phyloP scores from a whole-genome alignment of 2,888 invertebrate genomes.

The Drosophila putrida region DNA sequence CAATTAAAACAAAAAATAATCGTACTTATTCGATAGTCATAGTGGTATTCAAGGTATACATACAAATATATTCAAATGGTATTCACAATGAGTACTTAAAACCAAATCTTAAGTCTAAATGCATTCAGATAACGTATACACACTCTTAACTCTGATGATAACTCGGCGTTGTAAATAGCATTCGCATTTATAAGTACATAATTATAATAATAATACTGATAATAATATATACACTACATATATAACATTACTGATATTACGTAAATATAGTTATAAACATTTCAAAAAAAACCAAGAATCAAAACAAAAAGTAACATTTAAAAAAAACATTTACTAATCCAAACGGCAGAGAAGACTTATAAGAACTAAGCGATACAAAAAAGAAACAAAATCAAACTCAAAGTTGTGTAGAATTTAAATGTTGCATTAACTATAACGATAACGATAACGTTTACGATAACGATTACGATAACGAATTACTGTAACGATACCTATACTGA shows the following conservation, averaged over 20 bases:
- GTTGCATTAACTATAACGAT: constrained; percentile 36
- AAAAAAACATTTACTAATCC: constrained; percentile 46
- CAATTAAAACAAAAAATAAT: constrained; percentile 10
- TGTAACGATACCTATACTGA: constrained; percentile 4
- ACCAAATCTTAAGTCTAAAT: not conserved
- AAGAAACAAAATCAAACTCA: constrained; percentile 56
- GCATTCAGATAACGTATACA: constrained; percentile 7
- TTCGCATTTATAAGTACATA: constrained; percentile 39
- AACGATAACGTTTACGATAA: constrained; percentile 13
- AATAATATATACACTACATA: constrained; percentile 36
- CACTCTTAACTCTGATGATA: constrained; percentile 26
- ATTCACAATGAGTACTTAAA: constrained; percentile 8
- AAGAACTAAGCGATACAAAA: constrained; percentile 56
- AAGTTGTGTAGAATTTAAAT: constrained; percentile 74
- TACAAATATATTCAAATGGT: not conserved
- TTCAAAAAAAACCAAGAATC: constrained; percentile 10
- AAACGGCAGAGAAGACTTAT: constrained; percentile 73
- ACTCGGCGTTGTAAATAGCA: constrained; percentile 63
- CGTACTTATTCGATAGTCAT: constrained; percentile 7
- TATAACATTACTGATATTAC: constrained; percentile 26
- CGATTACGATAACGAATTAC: constrained; percentile 10
- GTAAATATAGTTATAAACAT: constrained; percentile 34
- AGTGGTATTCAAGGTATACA: constrained; percentile 15
- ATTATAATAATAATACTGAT: constrained; percentile 8
- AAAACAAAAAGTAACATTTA: constrained; percentile 3